A percentile compares a stretch with the other conserved stretches of the same genome.
Evolutionary conservation across 2,113 vertebrate species (phyloP).

Genomic region (Podarcis cretensis): DNA sequence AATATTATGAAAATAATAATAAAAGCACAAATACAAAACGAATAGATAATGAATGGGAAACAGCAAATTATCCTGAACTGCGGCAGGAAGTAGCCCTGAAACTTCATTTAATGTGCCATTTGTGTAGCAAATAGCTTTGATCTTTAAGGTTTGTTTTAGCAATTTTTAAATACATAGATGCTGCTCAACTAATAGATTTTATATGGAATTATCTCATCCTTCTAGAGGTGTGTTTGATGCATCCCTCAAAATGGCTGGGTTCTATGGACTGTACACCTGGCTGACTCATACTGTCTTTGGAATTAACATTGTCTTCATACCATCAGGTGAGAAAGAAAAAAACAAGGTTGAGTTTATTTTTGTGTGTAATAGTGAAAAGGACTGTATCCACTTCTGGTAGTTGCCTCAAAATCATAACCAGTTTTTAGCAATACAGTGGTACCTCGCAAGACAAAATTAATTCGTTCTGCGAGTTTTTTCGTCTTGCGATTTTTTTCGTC

Average conservation of each 20-base stretch:
- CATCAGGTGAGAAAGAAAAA: constrained; percentile 86
- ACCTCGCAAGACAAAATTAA: too few relatives aligned
- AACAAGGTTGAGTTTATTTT: not conserved
- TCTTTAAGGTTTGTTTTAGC: not conserved
- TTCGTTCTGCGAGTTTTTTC: too few relatives aligned
- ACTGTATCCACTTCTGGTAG: not conserved
- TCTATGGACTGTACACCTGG: constrained; percentile 99
- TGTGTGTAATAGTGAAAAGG: not conserved
- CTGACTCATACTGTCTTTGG: constrained; percentile 98
- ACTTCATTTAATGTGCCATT: not conserved
- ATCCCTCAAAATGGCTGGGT: constrained; percentile 98
- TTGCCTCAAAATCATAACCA: not conserved
- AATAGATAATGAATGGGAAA: not conserved
- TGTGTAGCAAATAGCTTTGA: constrained; percentile 29
- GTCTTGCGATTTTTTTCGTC: too few relatives aligned
- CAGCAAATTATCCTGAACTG: not conserved
- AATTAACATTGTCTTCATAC: constrained; percentile 99
- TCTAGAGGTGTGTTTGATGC: constrained; percentile 97
- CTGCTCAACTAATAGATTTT: constrained; percentile 1
- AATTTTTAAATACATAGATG: not conserved
- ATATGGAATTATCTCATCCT: constrained; percentile 57
- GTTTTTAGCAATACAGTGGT: not conserved
- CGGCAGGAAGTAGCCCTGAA: not conserved
- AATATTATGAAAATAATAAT: not conserved
- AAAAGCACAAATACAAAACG: not conserved